Conservation (phyloP, 2,797 vertebrate genomes). For the Peromyscus eremicus region DNA sequence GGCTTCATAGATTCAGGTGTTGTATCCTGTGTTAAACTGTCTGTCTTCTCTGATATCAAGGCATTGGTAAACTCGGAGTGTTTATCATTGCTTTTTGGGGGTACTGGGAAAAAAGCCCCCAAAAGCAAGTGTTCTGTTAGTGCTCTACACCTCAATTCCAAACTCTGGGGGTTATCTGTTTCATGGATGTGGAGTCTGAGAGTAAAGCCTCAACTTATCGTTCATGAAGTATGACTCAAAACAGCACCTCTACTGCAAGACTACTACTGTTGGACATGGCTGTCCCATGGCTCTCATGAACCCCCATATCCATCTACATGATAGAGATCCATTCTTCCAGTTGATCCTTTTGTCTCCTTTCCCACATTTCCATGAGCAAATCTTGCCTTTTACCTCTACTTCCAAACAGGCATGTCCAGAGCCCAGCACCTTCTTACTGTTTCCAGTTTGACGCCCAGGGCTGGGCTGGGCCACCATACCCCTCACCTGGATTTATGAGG, state of each 20-base stretch:
- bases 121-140: background rate
- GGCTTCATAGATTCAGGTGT: background rate
- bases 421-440: background rate
- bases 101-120: background rate
- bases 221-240: background rate
- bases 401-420: background rate
- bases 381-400: background rate
- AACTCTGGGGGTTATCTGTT: background rate
- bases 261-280: background rate
- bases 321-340: background rate
- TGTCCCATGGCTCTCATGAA: background rate
- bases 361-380: background rate
- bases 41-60: background rate
- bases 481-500: background rate
- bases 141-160: background rate
- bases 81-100: too few relatives aligned
- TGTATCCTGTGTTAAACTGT: background rate
- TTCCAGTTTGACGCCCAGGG: background rate
- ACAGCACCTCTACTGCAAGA: background rate
- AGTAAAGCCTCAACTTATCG: background rate
- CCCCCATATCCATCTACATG: background rate
- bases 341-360: background rate
- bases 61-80: background rate
- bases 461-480: background rate
- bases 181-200: background rate